Evolutionary conservation across 2,113 vertebrate species (phyloP), one percentile per base, ranked within the genome.

Genomic region (Cavia aperea): DNA sequence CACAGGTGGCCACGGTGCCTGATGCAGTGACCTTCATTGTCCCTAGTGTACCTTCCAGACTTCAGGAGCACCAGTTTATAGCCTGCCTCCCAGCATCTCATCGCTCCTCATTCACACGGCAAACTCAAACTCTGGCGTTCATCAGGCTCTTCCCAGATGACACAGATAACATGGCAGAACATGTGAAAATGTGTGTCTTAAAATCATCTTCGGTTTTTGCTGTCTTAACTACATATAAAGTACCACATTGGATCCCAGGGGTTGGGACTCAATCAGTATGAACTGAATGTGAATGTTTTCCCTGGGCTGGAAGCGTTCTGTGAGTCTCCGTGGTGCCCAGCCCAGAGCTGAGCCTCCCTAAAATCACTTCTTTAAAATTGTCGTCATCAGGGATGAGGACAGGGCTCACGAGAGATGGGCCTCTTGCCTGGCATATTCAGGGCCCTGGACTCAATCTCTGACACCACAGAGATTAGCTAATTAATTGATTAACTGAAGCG

Each of bases 21-120:
- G 79, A 90, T 78, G 88, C 62, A 81, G 75, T 88, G 81, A 58
- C 79, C 75, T 82, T 58, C 62, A 66, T 90, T 85, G 54, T 89
- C 60, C 51, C 46, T 91, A 29, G 4, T 46, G 78, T 62, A 86
- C 66, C 62, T 81, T 88, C 14, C 79, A 33, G 54, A 54, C 68
- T 39, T 86, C 86, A 81, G 58, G 36, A 14, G 9, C 36, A 29
- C 29, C 56, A 14, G 31, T 92, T 89, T 49, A n/a, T 90, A 75
- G 46, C 65, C n/a, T 36, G 26, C 78, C 72, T 16, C 46, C 29
- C 13, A 65, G 31, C 18, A 58, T 79, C 49, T 26, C n/a, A 46
- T 72, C 77, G 23, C 3, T 3, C 81, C 43, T n/a, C 7, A 13
- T 26, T 26, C 63, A 0, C 39, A 36, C 29, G 26, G 0, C 6